phyloP scores from a whole-genome alignment of 2,888 invertebrate genomes.

The Acanthoscelides obtectus region DNA sequence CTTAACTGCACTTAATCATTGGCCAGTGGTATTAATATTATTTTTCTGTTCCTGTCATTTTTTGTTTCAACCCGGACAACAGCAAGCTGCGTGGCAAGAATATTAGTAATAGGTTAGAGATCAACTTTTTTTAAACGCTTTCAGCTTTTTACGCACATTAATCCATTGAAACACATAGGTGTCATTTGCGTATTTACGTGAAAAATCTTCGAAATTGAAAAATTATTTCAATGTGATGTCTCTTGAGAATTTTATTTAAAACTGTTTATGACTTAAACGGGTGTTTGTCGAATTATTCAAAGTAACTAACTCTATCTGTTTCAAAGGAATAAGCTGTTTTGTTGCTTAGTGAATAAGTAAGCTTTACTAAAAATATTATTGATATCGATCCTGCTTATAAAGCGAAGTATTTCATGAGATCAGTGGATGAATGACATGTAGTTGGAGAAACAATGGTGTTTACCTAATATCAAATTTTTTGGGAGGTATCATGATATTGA shows the following conservation, averaged over 20 bases:
- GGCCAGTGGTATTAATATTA: conserved; percentile 30
- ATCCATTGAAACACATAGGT: not conserved
- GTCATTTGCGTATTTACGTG: no score
- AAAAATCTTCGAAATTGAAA: no score
- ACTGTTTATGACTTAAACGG: no score
- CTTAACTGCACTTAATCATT: conserved; percentile 28
- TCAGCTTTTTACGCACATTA: conserved; percentile 16
- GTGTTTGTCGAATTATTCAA: no score
- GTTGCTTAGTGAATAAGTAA: not conserved
- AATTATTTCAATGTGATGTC: no score
- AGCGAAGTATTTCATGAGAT: not conserved
- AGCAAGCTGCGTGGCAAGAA: conserved; percentile 80
- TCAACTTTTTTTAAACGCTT: conserved; percentile 44
- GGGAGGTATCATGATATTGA: no score
- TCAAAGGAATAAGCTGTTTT: not conserved
- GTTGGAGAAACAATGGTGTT: no score
- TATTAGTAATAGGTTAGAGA: conserved; percentile 69
- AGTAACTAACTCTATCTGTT: no score
- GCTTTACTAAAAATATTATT: not conserved
- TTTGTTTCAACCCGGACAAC: conserved; percentile 45
- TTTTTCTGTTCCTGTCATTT: conserved; percentile 23
- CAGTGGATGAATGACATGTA: no score
- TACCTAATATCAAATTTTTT: no score
- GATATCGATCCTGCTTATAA: not conserved
- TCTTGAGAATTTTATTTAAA: no score